Percentiles rank a stretch among this genome's conserved stretches.
phyloP scores from a whole-genome alignment of 1,140 invertebrate genomes.

The Chionoecetes opilio region DNA sequence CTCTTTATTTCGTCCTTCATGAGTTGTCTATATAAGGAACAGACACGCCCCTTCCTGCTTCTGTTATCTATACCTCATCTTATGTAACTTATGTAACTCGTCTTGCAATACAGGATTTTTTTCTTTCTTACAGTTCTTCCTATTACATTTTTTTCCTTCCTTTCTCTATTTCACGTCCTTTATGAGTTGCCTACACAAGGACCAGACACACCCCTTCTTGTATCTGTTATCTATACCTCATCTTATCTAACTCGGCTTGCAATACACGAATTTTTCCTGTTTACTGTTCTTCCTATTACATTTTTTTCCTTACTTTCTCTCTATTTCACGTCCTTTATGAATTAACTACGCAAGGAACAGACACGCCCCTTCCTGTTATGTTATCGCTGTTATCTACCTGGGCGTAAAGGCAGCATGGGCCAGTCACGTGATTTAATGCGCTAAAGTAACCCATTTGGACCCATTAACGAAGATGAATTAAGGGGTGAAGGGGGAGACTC shows the following conservation, averaged over 20 bases:
- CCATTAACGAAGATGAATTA: conserved; percentile 76
- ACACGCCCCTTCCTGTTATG: background rate
- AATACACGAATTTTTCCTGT: too few relatives aligned
- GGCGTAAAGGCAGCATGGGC: conserved; percentile 34
- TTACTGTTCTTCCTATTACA: too few relatives aligned
- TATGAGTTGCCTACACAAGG: too few relatives aligned
- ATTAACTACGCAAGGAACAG: background rate
- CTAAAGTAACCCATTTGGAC: conserved; percentile 77
- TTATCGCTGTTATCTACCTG: too few relatives aligned
- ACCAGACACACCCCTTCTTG: too few relatives aligned
- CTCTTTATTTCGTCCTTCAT: background rate
- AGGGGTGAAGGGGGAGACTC: conserved; percentile 57
- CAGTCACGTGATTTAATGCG: conserved; percentile 75
- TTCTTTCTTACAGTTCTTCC: background rate
- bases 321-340: background rate
- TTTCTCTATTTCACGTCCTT: background rate
- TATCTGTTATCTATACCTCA: too few relatives aligned
- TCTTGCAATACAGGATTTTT: background rate
- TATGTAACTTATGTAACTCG: too few relatives aligned
- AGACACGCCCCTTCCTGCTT: background rate
- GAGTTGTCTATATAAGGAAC: background rate
- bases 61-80: too few relatives aligned
- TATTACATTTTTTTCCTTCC: too few relatives aligned
- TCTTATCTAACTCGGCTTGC: too few relatives aligned
- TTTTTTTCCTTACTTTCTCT: too few relatives aligned